These are phyloP conservation scores for Cylloceria caligata DNA, from an alignment of 2,888 invertebrate species.

Conservation along the genomic window DNA sequence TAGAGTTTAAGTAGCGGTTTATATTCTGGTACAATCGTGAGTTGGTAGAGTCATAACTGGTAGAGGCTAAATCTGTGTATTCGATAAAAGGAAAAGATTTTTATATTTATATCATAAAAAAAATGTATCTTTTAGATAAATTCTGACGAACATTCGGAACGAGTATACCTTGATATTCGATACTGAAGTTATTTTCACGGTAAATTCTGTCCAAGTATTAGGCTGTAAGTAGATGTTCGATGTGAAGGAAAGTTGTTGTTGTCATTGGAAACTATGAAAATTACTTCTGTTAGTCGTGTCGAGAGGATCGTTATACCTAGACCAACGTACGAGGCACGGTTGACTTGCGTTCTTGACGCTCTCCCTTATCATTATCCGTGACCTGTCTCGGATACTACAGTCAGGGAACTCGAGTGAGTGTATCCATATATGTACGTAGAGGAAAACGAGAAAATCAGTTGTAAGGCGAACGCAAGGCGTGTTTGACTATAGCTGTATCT, in stretches of 20 bases:
- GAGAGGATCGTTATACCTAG: neutral
- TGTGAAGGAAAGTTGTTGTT: neutral
- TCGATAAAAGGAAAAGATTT: no score
- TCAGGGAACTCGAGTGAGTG: neutral
- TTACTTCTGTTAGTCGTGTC: neutral
- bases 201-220: neutral
- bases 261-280: conserved; percentile 3
- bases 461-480: neutral
- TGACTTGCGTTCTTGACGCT: neutral
- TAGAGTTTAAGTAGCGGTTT: no score
- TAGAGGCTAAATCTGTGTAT: no score
- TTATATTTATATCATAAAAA: no score
- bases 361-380: conserved; percentile 29
- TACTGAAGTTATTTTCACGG: neutral
- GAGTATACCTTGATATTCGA: neutral
- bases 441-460: conserved; percentile 14
- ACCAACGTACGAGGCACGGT: neutral
- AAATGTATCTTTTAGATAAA: no score
- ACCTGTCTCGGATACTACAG: neutral
- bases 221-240: neutral
- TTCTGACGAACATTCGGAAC: neutral
- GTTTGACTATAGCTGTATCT: conserved; percentile 44
- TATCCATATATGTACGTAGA: neutral
- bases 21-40: no score
- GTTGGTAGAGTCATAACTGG: no score